Evolutionary conservation across 2,113 vertebrate genomes (phyloP).

Genomic region (Hippocampus guttulatus): DNA sequence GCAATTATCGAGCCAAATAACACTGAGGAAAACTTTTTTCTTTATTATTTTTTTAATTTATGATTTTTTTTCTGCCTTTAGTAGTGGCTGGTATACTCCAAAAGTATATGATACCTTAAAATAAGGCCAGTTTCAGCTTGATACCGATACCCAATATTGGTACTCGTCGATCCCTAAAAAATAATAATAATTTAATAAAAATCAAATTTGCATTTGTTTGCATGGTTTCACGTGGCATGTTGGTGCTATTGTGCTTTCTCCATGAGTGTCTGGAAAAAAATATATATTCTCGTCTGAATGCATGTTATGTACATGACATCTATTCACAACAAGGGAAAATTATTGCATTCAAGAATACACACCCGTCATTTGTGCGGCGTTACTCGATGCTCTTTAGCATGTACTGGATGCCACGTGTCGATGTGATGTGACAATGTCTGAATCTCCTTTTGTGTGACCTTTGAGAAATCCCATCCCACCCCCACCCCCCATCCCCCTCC

Average conservation of each 20-base stretch:
- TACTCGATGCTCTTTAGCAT: conserved; percentile 38
- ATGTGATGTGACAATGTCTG: conserved; percentile 30
- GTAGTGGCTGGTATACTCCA: too few species aligned
- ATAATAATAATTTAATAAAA: too few species aligned
- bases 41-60: too few species aligned
- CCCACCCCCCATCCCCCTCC: conserved; percentile 22
- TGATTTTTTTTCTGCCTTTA: too few species aligned
- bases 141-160: too few species aligned
- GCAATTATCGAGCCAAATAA: too few species aligned
- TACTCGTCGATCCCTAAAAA: too few species aligned
- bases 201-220: conserved; percentile 5
- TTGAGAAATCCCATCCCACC: conserved; percentile 38
- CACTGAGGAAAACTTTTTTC: too few species aligned
- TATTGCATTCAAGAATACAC: conserved; percentile 2
- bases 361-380: conserved; percentile 11
- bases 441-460: conserved; percentile 48
- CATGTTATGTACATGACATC: conserved; percentile 37
- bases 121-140: neutral
- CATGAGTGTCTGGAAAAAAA: conserved; percentile 18
- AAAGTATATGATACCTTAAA: neutral
- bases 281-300: conserved; percentile 18
- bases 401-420: conserved; percentile 13
- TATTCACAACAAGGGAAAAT: neutral
- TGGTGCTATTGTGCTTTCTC: conserved; percentile 16
- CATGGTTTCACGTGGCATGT: conserved; percentile 57